Evolutionary conservation across 2,888 invertebrate genomes (phyloP), one percentile per base, ranked within the genome.

Genomic region (Brachyptera putata): DNA sequence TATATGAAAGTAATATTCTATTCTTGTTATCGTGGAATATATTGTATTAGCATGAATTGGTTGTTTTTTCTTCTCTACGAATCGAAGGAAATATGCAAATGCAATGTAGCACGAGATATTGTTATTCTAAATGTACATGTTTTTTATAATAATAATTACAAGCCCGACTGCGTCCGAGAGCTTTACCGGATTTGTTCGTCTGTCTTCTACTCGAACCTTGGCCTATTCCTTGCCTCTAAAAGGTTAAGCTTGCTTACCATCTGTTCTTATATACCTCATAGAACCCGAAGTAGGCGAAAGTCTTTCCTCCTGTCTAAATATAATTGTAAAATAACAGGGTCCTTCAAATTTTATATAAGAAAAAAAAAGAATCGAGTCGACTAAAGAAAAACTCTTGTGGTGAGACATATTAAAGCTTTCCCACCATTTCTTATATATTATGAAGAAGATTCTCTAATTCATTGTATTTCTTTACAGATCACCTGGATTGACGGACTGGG

Each of bases 401-500:
- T 7, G 18, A 13, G 5, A 16, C 16, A 21, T 18, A 41, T 41
- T 4, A 5, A 5, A 16, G 21, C 41, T 41, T 18, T 16, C 18
- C 21, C 21, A 41, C 41, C 18, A 18, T 41, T 21, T 41, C 41
- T 18, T 21, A 5, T 16, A 30, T 41, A 18, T 41, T 41, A 16
- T 16, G 41, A 18, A 37, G 21, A 41, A 41, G 41, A 18, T 41
- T 41, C 41, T 41, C 41, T 41, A 41, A 41, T 41, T 41, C 41
- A 41, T 41, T 41, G 41, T 41, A 21, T 2, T 21, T 21, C 21
- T 18, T 18, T 46, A 2, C 76, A 90, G 86, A 91, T 95, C 68
- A 93, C 92, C 50, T 95, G 94, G 94, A 89, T 93, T 69, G 94
- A 94, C 75, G 91, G 92, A 26, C 82, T 87, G 61, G 92, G 92